Conservation (phyloP, 2,113 vertebrate species). For the Tympanuchus pallidicinctus region DNA sequence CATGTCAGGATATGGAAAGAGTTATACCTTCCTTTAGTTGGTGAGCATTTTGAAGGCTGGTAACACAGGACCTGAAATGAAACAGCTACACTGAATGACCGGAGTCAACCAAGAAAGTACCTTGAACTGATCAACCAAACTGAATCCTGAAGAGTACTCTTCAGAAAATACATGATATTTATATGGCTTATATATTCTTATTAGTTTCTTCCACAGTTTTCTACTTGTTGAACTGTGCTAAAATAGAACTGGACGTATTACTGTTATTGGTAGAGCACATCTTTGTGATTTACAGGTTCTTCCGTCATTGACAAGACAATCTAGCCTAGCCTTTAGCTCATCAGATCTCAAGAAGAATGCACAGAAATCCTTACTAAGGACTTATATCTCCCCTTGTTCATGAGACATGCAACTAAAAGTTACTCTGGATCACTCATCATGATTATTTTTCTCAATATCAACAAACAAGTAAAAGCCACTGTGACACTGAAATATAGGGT, state of each 20-base stretch:
- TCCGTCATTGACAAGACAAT: background rate
- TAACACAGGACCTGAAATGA: background rate
- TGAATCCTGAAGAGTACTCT: background rate
- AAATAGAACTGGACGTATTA: background rate
- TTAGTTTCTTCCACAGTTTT: background rate
- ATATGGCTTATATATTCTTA: background rate
- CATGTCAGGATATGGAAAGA: background rate
- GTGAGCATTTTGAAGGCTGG: background rate
- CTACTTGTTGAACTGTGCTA: background rate
- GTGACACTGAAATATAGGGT: background rate
- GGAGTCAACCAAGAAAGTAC: background rate
- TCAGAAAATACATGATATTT: background rate
- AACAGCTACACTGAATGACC: background rate
- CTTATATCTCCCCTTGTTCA: background rate
- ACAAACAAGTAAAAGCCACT: background rate
- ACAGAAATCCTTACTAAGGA: background rate
- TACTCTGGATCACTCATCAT: background rate
- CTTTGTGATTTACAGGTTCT: background rate
- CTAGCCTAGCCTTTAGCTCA: background rate
- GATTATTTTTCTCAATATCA: background rate
- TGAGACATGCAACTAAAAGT: background rate
- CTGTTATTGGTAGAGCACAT: background rate
- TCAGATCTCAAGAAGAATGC: background rate
- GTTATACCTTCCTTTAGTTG: background rate
- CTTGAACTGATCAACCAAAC: background rate